Evolutionary conservation across 2,888 invertebrate genomes (phyloP).

Genomic region (Lepidocyrtoides sp.): DNA sequence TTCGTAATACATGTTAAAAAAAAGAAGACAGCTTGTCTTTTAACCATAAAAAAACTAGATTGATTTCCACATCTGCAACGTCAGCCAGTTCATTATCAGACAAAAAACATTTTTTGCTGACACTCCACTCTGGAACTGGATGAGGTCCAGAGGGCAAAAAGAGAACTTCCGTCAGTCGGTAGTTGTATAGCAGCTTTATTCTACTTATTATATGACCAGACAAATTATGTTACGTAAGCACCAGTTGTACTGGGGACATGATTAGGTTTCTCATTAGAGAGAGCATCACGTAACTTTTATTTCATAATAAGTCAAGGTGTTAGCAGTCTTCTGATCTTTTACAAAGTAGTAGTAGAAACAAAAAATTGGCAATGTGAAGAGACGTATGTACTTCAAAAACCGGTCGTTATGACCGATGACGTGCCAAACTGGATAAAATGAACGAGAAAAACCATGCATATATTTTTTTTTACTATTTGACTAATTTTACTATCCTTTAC

Average conservation of each 20-base stretch:
- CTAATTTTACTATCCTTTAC: neutral
- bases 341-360: neutral
- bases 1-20: too few relatives aligned
- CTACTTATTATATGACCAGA: neutral
- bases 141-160: constrained; percentile 70
- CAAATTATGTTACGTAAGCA: neutral
- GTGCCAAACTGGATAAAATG: constrained; percentile 48
- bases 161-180: constrained; percentile 57
- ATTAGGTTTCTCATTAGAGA: neutral
- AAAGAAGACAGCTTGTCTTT: too few relatives aligned
- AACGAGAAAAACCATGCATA: neutral
- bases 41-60: neutral
- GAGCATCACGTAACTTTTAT: neutral
- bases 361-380: constrained; percentile 24
- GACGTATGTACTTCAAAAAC: constrained; percentile 17
- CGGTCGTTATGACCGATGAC: constrained; percentile 44
- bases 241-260: neutral
- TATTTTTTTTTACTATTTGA: constrained; percentile 17
- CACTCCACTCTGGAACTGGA: constrained; percentile 56
- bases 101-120: neutral
- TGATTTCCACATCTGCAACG: neutral
- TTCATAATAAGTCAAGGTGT: constrained; percentile 26
- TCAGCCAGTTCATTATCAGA: neutral
- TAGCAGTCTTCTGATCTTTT: constrained; percentile 4
- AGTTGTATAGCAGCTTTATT: neutral